Conservation (phyloP, 2,113 vertebrate genomes). For the Tilapia sparmanii region DNA sequence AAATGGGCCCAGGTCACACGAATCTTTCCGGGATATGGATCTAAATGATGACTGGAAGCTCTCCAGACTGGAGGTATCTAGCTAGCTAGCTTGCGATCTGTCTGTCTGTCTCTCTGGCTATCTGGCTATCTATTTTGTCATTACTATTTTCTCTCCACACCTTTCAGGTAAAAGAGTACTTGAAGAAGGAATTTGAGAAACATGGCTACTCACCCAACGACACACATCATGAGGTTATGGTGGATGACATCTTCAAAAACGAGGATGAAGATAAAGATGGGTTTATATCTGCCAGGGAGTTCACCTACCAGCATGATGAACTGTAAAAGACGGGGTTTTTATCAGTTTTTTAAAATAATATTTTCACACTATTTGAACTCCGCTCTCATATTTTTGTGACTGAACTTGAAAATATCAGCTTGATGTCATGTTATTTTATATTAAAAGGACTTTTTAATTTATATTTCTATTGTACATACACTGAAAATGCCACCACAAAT, state of each 20-base stretch:
- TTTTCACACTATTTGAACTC: background rate
- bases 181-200: slow-evolving; percentile 91
- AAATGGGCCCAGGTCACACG: slow-evolving; percentile 93
- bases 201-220: slow-evolving; percentile 89
- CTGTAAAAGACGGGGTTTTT: slow-evolving; percentile 63
- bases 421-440: background rate
- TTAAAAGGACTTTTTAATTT: slow-evolving; percentile 5
- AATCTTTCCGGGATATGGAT: slow-evolving; percentile 95
- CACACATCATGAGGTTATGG: slow-evolving; percentile 87
- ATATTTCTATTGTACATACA: background rate
- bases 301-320: slow-evolving; percentile 91
- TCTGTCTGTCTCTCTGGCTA: background rate
- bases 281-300: slow-evolving; percentile 93
- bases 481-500: background rate
- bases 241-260: slow-evolving; percentile 95
- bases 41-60: slow-evolving; percentile 97
- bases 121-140: background rate
- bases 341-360: background rate
- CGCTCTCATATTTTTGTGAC: background rate
- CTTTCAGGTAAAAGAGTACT: slow-evolving; percentile 85
- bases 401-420: background rate
- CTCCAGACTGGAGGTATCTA: slow-evolving; percentile 82
- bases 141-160: background rate
- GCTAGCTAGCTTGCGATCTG: background rate
- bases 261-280: slow-evolving; percentile 95